Evolutionary conservation across 1,140 invertebrate species (phyloP).

Genomic region (Philopotamus ludificatus): DNA sequence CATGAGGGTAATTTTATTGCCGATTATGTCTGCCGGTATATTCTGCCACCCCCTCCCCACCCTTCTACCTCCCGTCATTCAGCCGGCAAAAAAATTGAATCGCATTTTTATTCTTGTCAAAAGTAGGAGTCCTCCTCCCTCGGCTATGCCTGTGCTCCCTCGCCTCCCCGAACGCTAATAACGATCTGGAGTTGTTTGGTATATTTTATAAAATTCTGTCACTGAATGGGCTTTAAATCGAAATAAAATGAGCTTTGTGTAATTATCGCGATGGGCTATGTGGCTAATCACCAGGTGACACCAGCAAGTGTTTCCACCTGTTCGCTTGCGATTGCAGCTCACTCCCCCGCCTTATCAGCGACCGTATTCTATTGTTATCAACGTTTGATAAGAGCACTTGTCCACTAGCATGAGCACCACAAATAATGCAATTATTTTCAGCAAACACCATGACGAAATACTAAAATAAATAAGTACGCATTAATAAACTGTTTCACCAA

Average conservation of each 20-base stretch:
- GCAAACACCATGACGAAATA: constrained; percentile 23
- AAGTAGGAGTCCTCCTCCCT: no score
- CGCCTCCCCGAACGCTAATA: no score
- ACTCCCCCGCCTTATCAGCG: constrained; percentile 4
- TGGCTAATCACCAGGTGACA: no score
- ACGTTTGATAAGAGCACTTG: constrained; percentile 16
- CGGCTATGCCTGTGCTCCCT: no score
- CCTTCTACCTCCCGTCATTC: neutral
- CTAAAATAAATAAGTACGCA: constrained; percentile 13
- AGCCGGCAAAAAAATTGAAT: no score
- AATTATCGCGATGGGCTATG: no score
- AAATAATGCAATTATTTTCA: constrained; percentile 26
- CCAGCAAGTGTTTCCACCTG: neutral
- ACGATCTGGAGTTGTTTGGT: no score
- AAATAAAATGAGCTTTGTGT: no score
- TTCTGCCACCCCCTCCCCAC: neutral
- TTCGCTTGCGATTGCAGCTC: neutral
- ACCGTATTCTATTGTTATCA: constrained; percentile 25
- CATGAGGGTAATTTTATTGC: constrained; percentile 38
- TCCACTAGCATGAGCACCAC: constrained; percentile 3
- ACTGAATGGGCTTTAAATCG: no score
- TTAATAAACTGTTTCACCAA: neutral
- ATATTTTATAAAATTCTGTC: no score
- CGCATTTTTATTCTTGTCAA: no score
- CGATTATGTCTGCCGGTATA: constrained; percentile 34